Conservation (phyloP, 2,797 vertebrate genomes). For the Gymnocypris eckloni region DNA sequence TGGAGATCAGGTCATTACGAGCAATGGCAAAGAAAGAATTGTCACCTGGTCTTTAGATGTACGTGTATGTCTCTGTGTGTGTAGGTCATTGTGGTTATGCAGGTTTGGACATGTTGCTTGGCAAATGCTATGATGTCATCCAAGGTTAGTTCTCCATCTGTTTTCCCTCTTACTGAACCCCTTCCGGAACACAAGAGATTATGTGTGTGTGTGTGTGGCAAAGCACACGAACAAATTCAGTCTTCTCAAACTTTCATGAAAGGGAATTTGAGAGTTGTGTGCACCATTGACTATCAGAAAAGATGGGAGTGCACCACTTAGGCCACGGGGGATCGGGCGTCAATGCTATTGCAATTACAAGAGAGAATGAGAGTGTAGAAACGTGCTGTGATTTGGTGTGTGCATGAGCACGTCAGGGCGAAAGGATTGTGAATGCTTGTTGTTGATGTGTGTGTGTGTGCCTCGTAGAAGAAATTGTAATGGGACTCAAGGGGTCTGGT, state of each 20-base stretch:
- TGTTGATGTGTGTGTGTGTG: constrained; percentile 32
- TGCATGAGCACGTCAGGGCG: constrained; percentile 46
- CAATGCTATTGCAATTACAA: constrained; percentile 61
- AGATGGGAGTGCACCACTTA: constrained; percentile 40
- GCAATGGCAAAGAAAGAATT: constrained; percentile 10
- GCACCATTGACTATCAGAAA: constrained; percentile 6
- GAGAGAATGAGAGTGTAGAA: constrained; percentile 57
- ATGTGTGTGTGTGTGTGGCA: constrained; percentile 1
- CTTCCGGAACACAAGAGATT: constrained; percentile 1
- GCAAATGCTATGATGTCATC: constrained; percentile 38
- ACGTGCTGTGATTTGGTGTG: constrained; percentile 44
- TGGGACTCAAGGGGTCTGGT: constrained; percentile 50
- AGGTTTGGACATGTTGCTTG: constrained; percentile 39
- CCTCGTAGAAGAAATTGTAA: constrained; percentile 59
- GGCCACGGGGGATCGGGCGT: constrained; percentile 53
- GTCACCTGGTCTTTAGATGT: constrained; percentile 15
- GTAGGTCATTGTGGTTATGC: constrained; percentile 23
- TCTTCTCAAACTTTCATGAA: constrained; percentile 2
- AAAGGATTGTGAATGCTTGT: constrained; percentile 41
- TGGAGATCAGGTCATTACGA: constrained; percentile 46
- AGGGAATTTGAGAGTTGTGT: constrained; percentile 17
- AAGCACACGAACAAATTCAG: not conserved
- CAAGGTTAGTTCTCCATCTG: constrained; percentile 51
- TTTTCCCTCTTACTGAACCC: constrained; percentile 20
- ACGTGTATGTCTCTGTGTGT: constrained; percentile 30